Conservation (phyloP, 2,888 invertebrate genomes). For the Celastrina argiolus region DNA sequence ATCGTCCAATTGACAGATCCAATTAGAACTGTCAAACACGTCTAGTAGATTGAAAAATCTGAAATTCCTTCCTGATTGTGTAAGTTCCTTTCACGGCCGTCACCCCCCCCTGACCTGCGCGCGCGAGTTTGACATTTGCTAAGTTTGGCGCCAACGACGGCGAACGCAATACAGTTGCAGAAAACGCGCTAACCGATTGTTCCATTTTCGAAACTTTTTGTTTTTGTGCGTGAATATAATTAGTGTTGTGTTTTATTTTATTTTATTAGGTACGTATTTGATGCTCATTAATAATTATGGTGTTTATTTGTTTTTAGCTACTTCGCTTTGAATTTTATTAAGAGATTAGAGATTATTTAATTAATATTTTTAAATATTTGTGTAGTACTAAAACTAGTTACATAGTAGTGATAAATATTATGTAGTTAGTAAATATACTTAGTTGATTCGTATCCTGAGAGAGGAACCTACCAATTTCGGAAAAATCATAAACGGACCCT, state of each 20-base stretch:
- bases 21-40: background rate
- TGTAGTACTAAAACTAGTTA: too few relatives aligned
- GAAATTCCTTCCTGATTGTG: slow-evolving; percentile 20
- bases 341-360: too few relatives aligned
- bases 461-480: too few relatives aligned
- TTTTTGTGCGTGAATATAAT: background rate
- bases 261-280: background rate
- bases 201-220: background rate
- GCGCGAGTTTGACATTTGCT: slow-evolving; percentile 58
- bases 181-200: background rate
- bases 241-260: background rate
- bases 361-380: too few relatives aligned
- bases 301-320: background rate
- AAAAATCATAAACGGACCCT: too few relatives aligned
- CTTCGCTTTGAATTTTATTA: background rate
- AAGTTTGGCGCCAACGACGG: slow-evolving; percentile 50
- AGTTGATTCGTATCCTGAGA: too few relatives aligned
- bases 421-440: too few relatives aligned
- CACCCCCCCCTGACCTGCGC: slow-evolving; percentile 43
- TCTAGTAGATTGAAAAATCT: background rate
- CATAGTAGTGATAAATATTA: too few relatives aligned
- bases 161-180: slow-evolving; percentile 12
- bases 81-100: slow-evolving; percentile 18
- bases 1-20: background rate
- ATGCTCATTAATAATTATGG: background rate